These are phyloP conservation scores for Rhodophaea formosa DNA, from an alignment of 2,888 invertebrate genomes.

Conservation along the genomic window DNA sequence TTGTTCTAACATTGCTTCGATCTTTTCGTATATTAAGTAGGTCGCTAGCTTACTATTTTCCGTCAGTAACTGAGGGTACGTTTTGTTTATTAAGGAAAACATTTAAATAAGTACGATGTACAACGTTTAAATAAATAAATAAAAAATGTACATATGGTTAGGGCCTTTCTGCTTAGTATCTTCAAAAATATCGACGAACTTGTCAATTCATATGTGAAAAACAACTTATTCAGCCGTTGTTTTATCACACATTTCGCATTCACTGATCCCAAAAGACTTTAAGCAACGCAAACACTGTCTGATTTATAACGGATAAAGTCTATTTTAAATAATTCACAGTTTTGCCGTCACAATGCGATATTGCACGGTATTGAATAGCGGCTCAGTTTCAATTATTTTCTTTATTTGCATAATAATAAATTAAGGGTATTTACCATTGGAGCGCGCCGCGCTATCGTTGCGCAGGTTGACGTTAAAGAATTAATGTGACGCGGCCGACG, in stretches of 20 bases:
- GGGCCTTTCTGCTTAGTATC: no score
- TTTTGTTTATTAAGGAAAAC: no score
- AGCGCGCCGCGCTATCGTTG: conserved; percentile 2
- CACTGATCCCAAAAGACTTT: neutral
- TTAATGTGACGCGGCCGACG: conserved; percentile 10
- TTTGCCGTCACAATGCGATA: neutral
- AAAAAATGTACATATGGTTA: no score
- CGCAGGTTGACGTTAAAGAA: conserved; percentile 14
- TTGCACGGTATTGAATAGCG: conserved; percentile 3
- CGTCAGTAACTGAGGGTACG: no score
- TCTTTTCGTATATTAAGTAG: no score
- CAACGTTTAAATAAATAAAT: no score
- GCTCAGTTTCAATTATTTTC: conserved; percentile 12
- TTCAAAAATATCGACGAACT: no score
- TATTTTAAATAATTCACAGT: conserved; percentile 7
- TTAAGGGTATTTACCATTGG: conserved; percentile 7
- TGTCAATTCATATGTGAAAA: neutral
- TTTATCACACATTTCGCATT: neutral
- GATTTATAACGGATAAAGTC: conserved; percentile 3
- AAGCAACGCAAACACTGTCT: neutral
- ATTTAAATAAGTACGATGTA: no score
- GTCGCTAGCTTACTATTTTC: no score
- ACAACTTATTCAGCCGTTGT: neutral
- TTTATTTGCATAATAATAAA: conserved; percentile 16
- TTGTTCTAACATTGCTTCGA: no score